Base-by-base conservation (phyloP, 1,140 invertebrate species). In the Caenorhabditis brenneri region DNA sequence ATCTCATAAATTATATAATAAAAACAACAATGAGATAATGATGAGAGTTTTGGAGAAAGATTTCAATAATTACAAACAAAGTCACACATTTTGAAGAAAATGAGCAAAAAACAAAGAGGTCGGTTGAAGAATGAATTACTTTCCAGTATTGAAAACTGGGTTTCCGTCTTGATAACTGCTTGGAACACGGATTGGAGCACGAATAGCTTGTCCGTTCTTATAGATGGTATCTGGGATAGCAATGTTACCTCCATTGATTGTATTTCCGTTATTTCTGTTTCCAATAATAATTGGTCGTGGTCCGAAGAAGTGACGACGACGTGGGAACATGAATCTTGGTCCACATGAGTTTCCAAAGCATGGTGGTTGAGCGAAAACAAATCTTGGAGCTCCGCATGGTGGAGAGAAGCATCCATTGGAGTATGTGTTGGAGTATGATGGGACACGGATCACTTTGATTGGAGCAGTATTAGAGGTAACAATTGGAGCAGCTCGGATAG, bases 61-160 rank as follows among this genome's bases (percentile, higher is more conserved):
- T 74, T 74, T 74, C 65, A 74, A 42, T 74, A 74, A 74, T 74
- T 74, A 74, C 65, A 74, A 74, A 74, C 65, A 74, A 65, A 6
- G 22, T 6, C 53, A 27, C 36, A 42, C 65, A 42, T 22, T 55
- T 55, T 1, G 33, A 42, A 29, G 29, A n/a, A n/a, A n/a, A 74
- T 19, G n/a, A 42, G 39, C 39, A 12, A 42, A 36, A 36, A 36
- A 33, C 24, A 65, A 65, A n/a, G n/a, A n/a, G n/a, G n/a, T 36
- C 22, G 24, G 27, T 55, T 2, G 24, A 15, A 19, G 29, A 46
- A n/a, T n/a, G n/a, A n/a, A 46, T 74, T 74, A 74, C 36, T 74
- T 74, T 74, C 65, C 65, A 74, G 36, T 12, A 36, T 74, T 74
- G 65, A 74, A 74, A 7, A 74, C 65, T 24, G 65, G 65, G 65